Evolutionary conservation across 1,140 invertebrate species (phyloP).

Genomic region (Aphelinus certus): DNA sequence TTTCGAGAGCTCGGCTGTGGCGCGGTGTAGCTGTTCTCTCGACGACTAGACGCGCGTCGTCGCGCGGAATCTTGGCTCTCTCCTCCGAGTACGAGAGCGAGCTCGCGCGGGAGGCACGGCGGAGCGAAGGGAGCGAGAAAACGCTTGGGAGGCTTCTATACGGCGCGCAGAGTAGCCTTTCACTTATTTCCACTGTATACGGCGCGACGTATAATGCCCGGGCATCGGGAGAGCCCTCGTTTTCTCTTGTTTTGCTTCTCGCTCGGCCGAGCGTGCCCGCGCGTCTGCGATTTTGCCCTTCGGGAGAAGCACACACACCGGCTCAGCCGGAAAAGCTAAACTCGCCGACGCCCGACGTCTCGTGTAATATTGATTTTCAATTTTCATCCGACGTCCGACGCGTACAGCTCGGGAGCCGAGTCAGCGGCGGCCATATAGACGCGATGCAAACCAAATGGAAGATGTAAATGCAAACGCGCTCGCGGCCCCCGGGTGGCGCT

Average conservation of each 20-base stretch:
- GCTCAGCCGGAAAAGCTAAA: constrained; percentile 1
- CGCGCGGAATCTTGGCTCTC: too few relatives aligned
- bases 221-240: constrained; percentile 41
- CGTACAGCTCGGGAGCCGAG: too few relatives aligned
- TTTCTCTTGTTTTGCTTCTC: constrained; percentile 46
- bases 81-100: background rate
- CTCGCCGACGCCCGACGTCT: constrained; percentile 10
- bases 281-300: background rate
- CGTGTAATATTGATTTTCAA: constrained; percentile 37
- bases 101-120: background rate
- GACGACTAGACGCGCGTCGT: too few relatives aligned
- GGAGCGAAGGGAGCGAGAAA: constrained; percentile 26
- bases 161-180: constrained; percentile 48
- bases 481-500: too few relatives aligned
- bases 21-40: too few relatives aligned
- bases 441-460: background rate
- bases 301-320: background rate
- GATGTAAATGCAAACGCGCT: background rate
- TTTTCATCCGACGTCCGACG: constrained; percentile 10
- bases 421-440: too few relatives aligned
- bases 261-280: background rate
- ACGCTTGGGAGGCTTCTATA: constrained; percentile 40
- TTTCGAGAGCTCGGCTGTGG: too few relatives aligned
- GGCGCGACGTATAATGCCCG: constrained; percentile 42
- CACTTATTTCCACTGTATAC: constrained; percentile 50